These are phyloP conservation scores for Syrrhaptes paradoxus DNA, from an alignment of 2,113 vertebrate genomes.

Conservation along the genomic window DNA sequence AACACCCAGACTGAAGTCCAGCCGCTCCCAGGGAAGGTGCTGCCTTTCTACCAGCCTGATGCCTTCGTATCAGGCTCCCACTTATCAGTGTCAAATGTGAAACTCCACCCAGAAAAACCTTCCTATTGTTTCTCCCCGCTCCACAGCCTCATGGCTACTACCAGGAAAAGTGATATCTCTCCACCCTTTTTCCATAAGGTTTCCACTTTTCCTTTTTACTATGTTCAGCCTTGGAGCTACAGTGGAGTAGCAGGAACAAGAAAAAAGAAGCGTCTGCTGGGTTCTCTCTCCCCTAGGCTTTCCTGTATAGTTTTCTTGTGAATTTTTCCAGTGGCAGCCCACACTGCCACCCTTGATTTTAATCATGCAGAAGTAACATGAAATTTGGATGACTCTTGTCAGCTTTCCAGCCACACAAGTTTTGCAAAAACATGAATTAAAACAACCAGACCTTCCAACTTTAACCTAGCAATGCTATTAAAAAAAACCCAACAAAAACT, in stretches of 20 bases:
- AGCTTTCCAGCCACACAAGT: not conserved
- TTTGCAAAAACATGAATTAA: not conserved
- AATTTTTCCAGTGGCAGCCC: not conserved
- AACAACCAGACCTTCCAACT: not conserved
- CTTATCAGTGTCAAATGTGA: not conserved
- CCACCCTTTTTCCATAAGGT: not conserved
- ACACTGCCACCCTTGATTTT: not conserved
- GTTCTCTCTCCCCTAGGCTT: not conserved
- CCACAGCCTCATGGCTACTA: not conserved
- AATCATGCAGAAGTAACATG: not conserved
- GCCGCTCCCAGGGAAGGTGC: not conserved
- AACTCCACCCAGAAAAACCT: conserved; percentile 21
- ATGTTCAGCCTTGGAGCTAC: not conserved
- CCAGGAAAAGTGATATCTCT: not conserved
- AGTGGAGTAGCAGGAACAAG: not conserved
- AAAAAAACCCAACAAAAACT: too few species aligned
- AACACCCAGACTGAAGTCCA: conserved; percentile 36
- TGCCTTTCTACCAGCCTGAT: not conserved
- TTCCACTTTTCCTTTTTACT: not conserved
- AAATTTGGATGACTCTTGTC: not conserved
- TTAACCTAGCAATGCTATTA: not conserved
- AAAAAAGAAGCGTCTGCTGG: not conserved
- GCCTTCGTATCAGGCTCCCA: not conserved
- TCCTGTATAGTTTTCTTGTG: not conserved
- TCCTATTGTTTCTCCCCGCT: conserved; percentile 7